A percentile compares a stretch with the other conserved stretches of the same genome.
Evolutionary conservation across 1,140 invertebrate species (phyloP).

Genomic region (Cydia splendana): DNA sequence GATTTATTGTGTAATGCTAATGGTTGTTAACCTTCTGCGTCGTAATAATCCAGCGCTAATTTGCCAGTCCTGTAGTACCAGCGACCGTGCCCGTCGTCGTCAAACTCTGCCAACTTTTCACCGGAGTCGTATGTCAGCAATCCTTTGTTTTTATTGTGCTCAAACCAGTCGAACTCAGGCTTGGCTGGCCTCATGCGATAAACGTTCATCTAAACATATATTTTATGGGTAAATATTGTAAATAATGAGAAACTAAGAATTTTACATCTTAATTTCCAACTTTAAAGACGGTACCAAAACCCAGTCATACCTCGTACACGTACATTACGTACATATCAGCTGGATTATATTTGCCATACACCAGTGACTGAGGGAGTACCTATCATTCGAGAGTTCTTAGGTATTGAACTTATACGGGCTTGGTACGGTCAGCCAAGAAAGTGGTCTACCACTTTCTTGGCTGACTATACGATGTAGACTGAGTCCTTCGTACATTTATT

Average conservation of each 20-base stretch:
- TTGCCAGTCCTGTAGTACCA: constrained; percentile 66
- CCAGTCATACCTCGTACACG: too few relatives aligned
- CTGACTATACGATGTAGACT: background rate
- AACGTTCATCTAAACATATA: constrained; percentile 61
- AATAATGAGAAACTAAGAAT: too few relatives aligned
- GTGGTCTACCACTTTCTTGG: too few relatives aligned
- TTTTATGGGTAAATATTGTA: too few relatives aligned
- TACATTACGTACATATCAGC: too few relatives aligned
- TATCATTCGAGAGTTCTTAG: too few relatives aligned
- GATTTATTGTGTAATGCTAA: too few relatives aligned
- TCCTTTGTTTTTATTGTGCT: constrained; percentile 64
- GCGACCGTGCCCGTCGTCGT: constrained; percentile 61
- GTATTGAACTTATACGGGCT: too few relatives aligned
- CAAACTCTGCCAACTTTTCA: constrained; percentile 67
- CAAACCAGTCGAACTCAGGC: constrained; percentile 73
- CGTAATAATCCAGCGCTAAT: constrained; percentile 68
- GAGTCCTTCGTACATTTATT: background rate
- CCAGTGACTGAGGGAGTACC: too few relatives aligned
- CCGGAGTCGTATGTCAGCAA: constrained; percentile 62
- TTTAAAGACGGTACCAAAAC: background rate
- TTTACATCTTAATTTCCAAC: background rate
- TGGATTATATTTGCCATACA: background rate
- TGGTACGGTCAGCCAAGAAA: too few relatives aligned
- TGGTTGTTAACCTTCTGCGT: constrained; percentile 58
- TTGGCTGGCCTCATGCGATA: constrained; percentile 71